Evolutionary conservation across 1,140 invertebrate genomes (phyloP).

Genomic region (Drosophila micromelanica): DNA sequence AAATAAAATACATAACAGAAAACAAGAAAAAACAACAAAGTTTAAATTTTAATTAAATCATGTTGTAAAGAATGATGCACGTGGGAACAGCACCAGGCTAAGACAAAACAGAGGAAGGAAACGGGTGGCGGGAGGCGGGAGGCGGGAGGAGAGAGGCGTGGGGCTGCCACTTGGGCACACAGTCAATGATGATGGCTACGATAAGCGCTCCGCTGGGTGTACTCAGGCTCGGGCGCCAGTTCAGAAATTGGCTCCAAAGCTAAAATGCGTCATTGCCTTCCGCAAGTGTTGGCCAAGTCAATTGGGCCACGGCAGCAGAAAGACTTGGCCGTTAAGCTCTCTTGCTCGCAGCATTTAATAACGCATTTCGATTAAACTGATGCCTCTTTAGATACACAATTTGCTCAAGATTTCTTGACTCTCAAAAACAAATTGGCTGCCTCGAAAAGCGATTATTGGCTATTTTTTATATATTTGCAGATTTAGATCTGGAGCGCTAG

Average conservation of each 20-base stretch:
- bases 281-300: constrained; percentile 1
- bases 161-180: constrained; percentile 52
- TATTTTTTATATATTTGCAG: background rate
- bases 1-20: constrained; percentile 12
- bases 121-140: background rate
- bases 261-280: constrained; percentile 32
- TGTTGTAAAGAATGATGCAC: constrained; percentile 79
- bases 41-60: constrained; percentile 84
- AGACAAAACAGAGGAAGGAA: constrained; percentile 5
- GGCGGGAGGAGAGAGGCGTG: background rate
- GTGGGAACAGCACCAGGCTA: constrained; percentile 45
- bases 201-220: constrained; percentile 76
- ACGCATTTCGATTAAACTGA: constrained; percentile 28
- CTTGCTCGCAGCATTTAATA: constrained; percentile 39
- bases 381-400: constrained; percentile 30
- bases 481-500: too few relatives aligned
- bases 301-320: constrained; percentile 7
- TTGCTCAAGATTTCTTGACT: constrained; percentile 7
- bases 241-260: background rate
- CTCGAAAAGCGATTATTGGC: constrained; percentile 1
- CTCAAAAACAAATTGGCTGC: constrained; percentile 1
- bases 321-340: constrained; percentile 14
- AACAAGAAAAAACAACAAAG: constrained; percentile 55
- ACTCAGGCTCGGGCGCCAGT: constrained; percentile 31
- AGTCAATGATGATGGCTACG: constrained; percentile 75